Evolutionary conservation across 2,797 vertebrate species (phyloP).

Genomic region (Discoglossus pictus): DNA sequence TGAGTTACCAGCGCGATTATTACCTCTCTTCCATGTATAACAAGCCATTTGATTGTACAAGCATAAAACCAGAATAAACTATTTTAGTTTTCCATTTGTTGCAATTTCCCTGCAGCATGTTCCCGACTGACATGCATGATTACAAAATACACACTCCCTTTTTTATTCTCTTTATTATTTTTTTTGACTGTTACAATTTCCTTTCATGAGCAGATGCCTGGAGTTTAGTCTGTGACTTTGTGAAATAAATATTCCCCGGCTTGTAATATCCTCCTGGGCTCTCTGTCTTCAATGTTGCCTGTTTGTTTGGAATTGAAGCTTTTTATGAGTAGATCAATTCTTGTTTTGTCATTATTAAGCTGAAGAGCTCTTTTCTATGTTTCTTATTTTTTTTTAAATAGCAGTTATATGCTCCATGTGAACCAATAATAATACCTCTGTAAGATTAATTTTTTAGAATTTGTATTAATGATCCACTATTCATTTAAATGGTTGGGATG

Average conservation of each 20-base stretch:
- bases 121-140: not conserved
- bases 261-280: conserved; percentile 4
- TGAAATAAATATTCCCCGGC: not conserved
- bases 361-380: not conserved
- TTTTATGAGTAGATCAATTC: not conserved
- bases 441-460: too few relatives aligned
- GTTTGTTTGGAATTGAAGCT: not conserved
- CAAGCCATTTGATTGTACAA: not conserved
- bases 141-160: not conserved
- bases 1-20: too few relatives aligned
- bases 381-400: too few relatives aligned
- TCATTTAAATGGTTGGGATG: too few relatives aligned
- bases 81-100: not conserved
- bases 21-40: not conserved
- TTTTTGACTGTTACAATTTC: conserved; percentile 3
- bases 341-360: conserved; percentile 1
- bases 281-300: not conserved
- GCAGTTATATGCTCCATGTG: too few relatives aligned
- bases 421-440: too few relatives aligned
- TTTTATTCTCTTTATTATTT: not conserved
- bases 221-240: not conserved
- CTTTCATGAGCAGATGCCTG: not conserved
- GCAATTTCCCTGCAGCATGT: not conserved
- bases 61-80: not conserved
- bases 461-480: too few relatives aligned